A percentile compares a stretch with the other conserved stretches of the same genome.
phyloP scores from a whole-genome alignment of 2,113 vertebrate species.

The Syrmaticus mikado region DNA sequence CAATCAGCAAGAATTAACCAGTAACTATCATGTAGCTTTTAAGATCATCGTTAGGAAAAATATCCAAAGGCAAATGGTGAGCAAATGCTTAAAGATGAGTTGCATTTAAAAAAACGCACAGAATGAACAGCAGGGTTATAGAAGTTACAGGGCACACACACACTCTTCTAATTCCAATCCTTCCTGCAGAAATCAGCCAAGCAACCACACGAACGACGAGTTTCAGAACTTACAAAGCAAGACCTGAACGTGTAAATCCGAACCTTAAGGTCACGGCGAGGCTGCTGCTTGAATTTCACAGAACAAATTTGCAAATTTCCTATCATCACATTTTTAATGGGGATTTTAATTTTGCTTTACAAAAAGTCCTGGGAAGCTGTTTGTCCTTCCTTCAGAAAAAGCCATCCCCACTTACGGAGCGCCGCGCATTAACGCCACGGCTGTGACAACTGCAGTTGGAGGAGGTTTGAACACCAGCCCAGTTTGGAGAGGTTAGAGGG shows the following conservation, averaged over 20 bases:
- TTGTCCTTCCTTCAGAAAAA: background rate
- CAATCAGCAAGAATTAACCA: background rate
- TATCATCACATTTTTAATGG: background rate
- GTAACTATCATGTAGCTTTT: background rate
- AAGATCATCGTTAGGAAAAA: background rate
- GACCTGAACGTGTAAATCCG: background rate
- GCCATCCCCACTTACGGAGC: background rate
- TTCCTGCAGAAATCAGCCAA: background rate
- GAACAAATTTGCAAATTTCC: background rate
- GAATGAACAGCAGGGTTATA: background rate
- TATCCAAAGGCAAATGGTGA: background rate
- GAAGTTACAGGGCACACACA: background rate
- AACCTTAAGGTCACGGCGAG: background rate
- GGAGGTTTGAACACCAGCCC: background rate
- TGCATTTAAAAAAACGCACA: background rate
- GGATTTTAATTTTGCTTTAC: background rate
- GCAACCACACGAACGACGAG: accelerated
- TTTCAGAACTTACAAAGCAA: background rate
- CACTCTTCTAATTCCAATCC: background rate
- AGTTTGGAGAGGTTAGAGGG: accelerated
- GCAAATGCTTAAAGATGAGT: background rate
- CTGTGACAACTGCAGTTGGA: too few relatives aligned
- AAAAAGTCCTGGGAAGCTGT: background rate
- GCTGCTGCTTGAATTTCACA: background rate
- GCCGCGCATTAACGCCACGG: background rate